Conservation (phyloP, 2,888 invertebrate genomes). For the Lobophora halterata region DNA sequence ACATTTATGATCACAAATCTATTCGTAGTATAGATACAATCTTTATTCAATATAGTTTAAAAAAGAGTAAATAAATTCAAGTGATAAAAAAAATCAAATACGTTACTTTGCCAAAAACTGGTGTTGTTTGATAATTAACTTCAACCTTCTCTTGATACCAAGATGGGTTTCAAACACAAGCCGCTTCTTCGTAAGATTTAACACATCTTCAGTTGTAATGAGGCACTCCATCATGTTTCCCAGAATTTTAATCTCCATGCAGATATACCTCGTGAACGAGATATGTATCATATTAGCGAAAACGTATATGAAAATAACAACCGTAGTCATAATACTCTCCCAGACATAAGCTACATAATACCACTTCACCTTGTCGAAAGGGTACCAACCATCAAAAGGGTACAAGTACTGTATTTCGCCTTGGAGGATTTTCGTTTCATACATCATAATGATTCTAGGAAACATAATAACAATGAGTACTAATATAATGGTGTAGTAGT, state of each 20-base stretch:
- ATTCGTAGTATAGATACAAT: too few species aligned
- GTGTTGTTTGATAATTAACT: slow-evolving; percentile 49
- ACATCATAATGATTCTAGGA: slow-evolving; percentile 60
- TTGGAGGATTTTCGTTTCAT: slow-evolving; percentile 42
- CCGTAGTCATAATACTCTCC: slow-evolving; percentile 60
- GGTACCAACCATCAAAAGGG: slow-evolving; percentile 70
- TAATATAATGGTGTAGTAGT: slow-evolving; percentile 48
- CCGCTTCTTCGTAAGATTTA: slow-evolving; percentile 31
- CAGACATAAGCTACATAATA: slow-evolving; percentile 57
- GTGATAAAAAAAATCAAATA: too few species aligned
- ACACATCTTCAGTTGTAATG: slow-evolving; percentile 43
- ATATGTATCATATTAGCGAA: slow-evolving; percentile 55
- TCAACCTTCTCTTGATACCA: slow-evolving; percentile 45
- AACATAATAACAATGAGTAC: slow-evolving; percentile 49
- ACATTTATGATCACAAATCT: too few species aligned
- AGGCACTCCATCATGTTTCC: slow-evolving; percentile 48
- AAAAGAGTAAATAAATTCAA: too few species aligned
- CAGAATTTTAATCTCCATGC: slow-evolving; percentile 62
- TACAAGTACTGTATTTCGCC: slow-evolving; percentile 48
- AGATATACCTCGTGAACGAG: slow-evolving; percentile 51
- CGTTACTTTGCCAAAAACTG: slow-evolving; percentile 51
- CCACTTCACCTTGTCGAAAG: slow-evolving; percentile 63
- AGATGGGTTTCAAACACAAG: slow-evolving; percentile 35
- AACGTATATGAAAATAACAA: slow-evolving; percentile 52
- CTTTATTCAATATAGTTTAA: too few species aligned